Base-by-base conservation (phyloP, 2,797 vertebrate species). In the Anguilla anguilla region DNA sequence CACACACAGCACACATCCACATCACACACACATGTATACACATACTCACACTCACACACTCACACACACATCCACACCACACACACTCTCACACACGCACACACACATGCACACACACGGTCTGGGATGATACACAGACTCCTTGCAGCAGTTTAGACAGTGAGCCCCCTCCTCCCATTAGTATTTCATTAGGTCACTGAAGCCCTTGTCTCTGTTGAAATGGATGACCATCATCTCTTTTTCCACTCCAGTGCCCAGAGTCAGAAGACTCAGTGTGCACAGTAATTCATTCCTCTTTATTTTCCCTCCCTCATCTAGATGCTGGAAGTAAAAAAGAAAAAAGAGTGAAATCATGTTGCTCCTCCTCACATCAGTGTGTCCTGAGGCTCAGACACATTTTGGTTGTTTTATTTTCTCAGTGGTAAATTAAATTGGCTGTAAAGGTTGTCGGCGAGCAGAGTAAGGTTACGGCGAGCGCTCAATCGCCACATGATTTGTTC, bases 351-450 rank as follows among this genome's bases (percentile, higher is more conserved):
- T 39, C 57, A 69, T 43, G 46, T 35, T 4, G 35, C 57, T 43
- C 15, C 31, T 61, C 53, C 84, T 61, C n/a, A 59, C 31, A 35
- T 64, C 64, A 31, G 0, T 28, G 43, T 67, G 39, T 67, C 84
- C 84, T 49, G 35, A 19, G 84, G 84, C 59, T 22, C 59, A 67
- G 31, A 43, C 59, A 39, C 31, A 46, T 85, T 85, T 64, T 46
- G 35, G 17, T 59, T 67, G 57, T 64, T 85, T 67, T 64, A 46
- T 85, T 85, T 49, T 43, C 59, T 64, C 55, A 35, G 53, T 19
- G 57, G 57, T 85, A 39, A 85, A 85, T 61, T 67, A 85, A 61
- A 46, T 67, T 85, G 55, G 85, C 84, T 25, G 13, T 85, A 46
- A 85, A 85, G 84, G 57, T 64, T 61, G 55, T 61, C 57, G n/a